Evolutionary conservation across 2,888 invertebrate species (phyloP), one percentile per base, ranked within the genome.

Genomic region (Pristionchus fissidentatus): DNA sequence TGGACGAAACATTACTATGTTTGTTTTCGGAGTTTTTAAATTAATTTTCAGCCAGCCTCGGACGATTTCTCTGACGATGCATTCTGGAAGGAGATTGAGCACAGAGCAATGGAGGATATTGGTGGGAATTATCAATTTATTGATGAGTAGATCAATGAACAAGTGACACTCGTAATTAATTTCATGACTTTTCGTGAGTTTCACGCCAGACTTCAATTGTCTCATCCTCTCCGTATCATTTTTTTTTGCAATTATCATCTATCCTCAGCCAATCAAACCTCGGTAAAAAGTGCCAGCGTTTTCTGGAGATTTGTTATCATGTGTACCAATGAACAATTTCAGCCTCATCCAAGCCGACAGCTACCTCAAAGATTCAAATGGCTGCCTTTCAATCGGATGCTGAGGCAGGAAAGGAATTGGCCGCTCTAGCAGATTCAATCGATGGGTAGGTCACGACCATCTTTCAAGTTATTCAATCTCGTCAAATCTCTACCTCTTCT

Each of bases 11-110:
- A 10, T 49, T 49, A 15, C 19, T 49, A 19, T 10, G 19, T 15
- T 49, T 49, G 19, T 10, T 49, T 49, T 49, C 19, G 19, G 19
- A n/a, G n/a, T n/a, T n/a, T n/a, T n/a, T 26, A 10, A 35, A 4
- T 62, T 62, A 7, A 35, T 41, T 73, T 49, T 0, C 49, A 77
- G 75, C 49, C 75, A 1, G 32, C 38, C 3, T 38, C 41, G 13
- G 80, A 81, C 22, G 52, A 60, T 32, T 32, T 81, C 22, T 22
- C 22, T 43, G 80, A 81, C 62, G 80, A 81, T 15, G 62, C 60
- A 29, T 81, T 81, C 80, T 81, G 80, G 80, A 5, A 57, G 29
- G 80, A 81, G n/a, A 81, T 81, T 32, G 80, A 81, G 62, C 29
- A 46, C 43, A 81, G 62, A 46, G 80, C 80, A 4, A 62, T 41